phyloP scores from a whole-genome alignment of 2,797 vertebrate genomes.

The Sebastes kiyomatsui region DNA sequence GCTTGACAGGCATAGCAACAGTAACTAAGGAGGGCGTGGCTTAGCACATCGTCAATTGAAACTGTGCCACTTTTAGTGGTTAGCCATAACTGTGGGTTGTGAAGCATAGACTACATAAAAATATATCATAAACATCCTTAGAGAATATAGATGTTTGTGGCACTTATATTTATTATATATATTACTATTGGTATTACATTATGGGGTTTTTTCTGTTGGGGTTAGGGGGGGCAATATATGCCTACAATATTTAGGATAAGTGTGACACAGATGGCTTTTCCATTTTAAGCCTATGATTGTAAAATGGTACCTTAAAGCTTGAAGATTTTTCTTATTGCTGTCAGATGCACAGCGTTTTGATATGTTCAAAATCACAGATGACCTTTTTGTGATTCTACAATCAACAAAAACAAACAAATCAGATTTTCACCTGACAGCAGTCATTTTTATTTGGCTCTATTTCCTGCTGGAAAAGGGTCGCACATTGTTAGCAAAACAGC shows the following conservation, averaged over 20 bases:
- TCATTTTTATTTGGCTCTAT: slow-evolving; percentile 10
- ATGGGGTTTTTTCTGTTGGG: too few relatives aligned
- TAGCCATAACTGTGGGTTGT: background rate
- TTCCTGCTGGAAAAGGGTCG: background rate
- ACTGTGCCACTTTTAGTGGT: background rate
- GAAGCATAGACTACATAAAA: background rate
- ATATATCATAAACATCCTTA: background rate
- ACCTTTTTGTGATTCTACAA: slow-evolving; percentile 18
- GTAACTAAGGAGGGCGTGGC: background rate
- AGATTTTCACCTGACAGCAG: slow-evolving; percentile 4
- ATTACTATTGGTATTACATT: background rate
- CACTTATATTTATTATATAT: background rate
- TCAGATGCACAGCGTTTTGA: slow-evolving; percentile 7
- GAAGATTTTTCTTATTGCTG: background rate
- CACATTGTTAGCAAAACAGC: slow-evolving; percentile 7
- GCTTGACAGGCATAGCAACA: background rate
- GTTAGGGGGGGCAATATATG: background rate
- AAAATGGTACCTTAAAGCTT: slow-evolving; percentile 9
- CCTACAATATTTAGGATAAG: slow-evolving; percentile 17
- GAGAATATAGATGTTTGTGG: background rate
- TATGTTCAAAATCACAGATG: background rate
- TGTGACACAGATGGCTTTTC: background rate
- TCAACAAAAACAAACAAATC: background rate
- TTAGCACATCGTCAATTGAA: background rate
- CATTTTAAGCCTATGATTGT: background rate